Conservation (phyloP, 2,888 invertebrate species). For the Parasteatoda lunata region DNA sequence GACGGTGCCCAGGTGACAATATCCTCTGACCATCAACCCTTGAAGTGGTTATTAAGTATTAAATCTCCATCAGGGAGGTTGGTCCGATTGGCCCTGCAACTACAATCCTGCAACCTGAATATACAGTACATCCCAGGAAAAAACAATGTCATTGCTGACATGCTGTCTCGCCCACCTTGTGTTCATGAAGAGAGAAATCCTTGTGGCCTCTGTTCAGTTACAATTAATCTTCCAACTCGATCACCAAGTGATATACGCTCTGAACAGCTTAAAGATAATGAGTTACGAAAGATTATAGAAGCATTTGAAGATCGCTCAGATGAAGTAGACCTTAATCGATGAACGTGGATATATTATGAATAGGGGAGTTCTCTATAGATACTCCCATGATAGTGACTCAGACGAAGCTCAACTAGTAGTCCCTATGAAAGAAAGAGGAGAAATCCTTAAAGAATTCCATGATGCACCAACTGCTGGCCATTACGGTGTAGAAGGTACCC, state of each 20-base stretch:
- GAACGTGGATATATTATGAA: conserved; percentile 6
- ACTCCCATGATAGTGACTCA: conserved; percentile 3
- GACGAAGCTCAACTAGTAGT: conserved; percentile 27
- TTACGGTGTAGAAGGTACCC: conserved; percentile 46
- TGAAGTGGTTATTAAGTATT: conserved; percentile 22
- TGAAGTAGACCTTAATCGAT: conserved; percentile 20
- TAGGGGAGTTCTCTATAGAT: conserved; percentile 20
- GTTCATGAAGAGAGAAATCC: background rate
- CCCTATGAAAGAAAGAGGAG: background rate
- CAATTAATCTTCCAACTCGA: background rate
- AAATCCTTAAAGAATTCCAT: conserved; percentile 61
- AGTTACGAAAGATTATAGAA: conserved; percentile 31
- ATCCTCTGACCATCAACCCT: conserved; percentile 38
- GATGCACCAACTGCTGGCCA: conserved; percentile 62
- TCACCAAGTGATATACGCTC: background rate
- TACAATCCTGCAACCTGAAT: conserved; percentile 15
- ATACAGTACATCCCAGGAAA: conserved; percentile 23
- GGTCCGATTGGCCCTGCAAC: conserved; percentile 13
- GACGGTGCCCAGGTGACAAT: conserved; percentile 13
- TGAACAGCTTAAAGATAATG: conserved; percentile 7
- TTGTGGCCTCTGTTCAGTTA: background rate
- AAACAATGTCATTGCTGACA: conserved; percentile 10
- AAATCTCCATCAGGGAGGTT: conserved; percentile 9
- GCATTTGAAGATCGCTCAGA: conserved; percentile 46
- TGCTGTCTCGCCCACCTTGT: background rate